These are phyloP conservation scores for Myzus persicae DNA, from an alignment of 1,140 invertebrate species.

Conservation along the genomic window DNA sequence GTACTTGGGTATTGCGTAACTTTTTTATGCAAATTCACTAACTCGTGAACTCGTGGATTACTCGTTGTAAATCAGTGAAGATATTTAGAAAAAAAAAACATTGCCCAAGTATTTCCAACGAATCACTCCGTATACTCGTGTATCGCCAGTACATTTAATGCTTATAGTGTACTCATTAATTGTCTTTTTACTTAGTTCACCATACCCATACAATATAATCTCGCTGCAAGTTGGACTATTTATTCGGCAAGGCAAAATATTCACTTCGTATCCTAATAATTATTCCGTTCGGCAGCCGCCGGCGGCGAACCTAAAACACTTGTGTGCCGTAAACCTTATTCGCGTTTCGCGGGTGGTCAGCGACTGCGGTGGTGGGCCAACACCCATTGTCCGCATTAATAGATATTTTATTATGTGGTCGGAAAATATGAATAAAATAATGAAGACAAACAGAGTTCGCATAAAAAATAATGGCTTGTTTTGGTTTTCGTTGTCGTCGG, in stretches of 20 bases:
- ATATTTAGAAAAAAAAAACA: neutral
- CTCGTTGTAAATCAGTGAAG: too few relatives aligned
- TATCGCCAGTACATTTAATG: neutral
- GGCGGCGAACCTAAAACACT: neutral
- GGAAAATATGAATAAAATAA: slow-evolving; percentile 24
- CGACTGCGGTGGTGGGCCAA: neutral
- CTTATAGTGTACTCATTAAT: neutral
- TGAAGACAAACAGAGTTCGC: neutral
- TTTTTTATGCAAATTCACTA: too few relatives aligned
- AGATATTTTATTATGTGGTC: slow-evolving; percentile 17
- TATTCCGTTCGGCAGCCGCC: neutral
- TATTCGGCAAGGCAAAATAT: neutral
- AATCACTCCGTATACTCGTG: neutral
- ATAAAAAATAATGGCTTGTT: neutral
- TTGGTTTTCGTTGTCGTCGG: too few relatives aligned
- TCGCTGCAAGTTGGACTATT: neutral
- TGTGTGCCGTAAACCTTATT: neutral
- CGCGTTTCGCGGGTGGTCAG: slow-evolving; percentile 10
- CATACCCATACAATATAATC: neutral
- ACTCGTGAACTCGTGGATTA: too few relatives aligned
- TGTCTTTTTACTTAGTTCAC: neutral
- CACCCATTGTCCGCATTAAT: neutral
- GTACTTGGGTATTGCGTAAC: neutral
- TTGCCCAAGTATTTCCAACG: neutral
- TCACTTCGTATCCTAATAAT: neutral